Percentiles rank a stretch among this genome's conserved stretches.
Evolutionary conservation across 2,113 vertebrate species (phyloP).

Genomic region (Phalacrocorax carbo): DNA sequence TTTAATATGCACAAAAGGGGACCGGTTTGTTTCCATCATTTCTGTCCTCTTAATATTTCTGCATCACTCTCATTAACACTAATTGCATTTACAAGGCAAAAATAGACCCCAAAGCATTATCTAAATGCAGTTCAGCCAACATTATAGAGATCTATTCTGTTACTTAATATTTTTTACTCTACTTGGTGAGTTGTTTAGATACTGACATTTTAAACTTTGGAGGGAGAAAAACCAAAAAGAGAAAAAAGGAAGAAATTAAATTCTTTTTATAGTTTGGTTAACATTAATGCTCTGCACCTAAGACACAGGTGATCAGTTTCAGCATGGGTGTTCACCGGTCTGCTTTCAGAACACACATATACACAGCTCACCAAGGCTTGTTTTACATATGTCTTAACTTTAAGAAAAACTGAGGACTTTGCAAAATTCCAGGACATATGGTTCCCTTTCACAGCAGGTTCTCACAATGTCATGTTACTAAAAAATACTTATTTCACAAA

Average conservation of each 20-base stretch:
- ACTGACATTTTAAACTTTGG: not conserved
- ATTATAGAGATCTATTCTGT: not conserved
- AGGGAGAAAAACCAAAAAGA: rapidly evolving
- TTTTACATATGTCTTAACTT: not conserved
- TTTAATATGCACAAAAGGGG: not conserved
- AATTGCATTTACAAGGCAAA: not conserved
- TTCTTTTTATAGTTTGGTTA: not conserved
- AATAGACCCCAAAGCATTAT: not conserved
- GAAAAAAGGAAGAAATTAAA: not conserved
- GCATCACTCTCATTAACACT: not conserved
- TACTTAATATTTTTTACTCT: not conserved
- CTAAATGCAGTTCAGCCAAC: not conserved
- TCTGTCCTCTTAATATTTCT: not conserved
- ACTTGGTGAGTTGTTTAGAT: not conserved
- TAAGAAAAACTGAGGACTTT: not conserved
- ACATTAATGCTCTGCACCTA: not conserved
- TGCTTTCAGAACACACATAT: not conserved
- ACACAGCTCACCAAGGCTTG: not conserved
- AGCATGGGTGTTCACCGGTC: not conserved
- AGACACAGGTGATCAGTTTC: not conserved
- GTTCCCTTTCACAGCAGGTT: not conserved
- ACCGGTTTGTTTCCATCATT: not conserved
- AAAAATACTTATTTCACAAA: not conserved
- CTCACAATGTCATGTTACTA: not conserved
- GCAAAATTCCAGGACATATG: not conserved